Base-by-base conservation (phyloP, 2,888 invertebrate species). In the Parnassius apollo region DNA sequence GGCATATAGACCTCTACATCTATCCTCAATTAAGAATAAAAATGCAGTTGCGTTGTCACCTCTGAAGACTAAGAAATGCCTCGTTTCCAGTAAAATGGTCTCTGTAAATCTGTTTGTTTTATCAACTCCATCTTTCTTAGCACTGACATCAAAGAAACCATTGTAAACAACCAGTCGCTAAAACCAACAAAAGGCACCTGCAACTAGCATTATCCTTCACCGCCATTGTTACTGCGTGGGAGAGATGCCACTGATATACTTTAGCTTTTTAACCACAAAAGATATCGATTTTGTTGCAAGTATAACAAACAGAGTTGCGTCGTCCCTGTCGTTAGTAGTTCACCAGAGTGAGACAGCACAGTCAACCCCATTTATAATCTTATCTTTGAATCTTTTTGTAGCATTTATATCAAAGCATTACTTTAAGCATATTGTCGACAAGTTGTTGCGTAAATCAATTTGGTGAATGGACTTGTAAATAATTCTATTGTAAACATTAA, bases 171-270 rank as follows among this genome's bases (percentile, higher is more conserved):
- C 9, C 42, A 10, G 10, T 42, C 18, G 42, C 2, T 1, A 13
- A 3, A 11, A 35, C 9, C 10, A 22, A 56, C 56, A 48, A 57
- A 45, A 22, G 51, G 50, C 61, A 57, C 61, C 56, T 61, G 51
- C 18, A 8, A 57, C 18, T 45, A 18, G 56, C 56, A 13, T 50
- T 42, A 61, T 56, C 61, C 60, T 61, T 61, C 25, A 48, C 60
- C 62, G 57, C 49, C 54, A 52, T 61, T 52, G 61, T 61, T 9
- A 18, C 9, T 42, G 59, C 59, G 63, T 59, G 63, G 56, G 63
- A 63, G 59, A 56, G 54, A 58, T 25, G 44, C 55, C 12, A 35
- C 35, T 35, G 53, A 44, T 53, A 59, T 42, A 25, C 56, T 25
- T 10, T 44, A 8, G 22, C 60, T 44, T 44, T 25, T 48, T 42